phyloP scores from a whole-genome alignment of 1,140 invertebrate species.

The Papilio glaucus region DNA sequence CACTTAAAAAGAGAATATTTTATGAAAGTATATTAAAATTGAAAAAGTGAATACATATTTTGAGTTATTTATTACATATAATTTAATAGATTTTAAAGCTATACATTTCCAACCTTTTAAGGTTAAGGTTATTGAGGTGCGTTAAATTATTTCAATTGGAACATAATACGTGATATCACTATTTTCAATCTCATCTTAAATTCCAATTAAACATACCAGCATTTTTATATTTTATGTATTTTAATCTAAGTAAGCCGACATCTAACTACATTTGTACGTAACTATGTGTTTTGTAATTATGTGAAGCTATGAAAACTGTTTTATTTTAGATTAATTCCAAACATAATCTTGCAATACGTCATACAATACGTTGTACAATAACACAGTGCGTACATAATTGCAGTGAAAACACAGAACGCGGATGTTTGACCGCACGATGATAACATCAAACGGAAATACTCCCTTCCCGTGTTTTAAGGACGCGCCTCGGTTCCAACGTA shows the following conservation, averaged over 20 bases:
- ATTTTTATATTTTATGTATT: too few species aligned
- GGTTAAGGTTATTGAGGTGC: not conserved
- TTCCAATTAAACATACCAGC: not conserved
- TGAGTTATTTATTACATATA: not conserved
- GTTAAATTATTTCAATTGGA: constrained; percentile 5
- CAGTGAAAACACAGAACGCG: constrained; percentile 14
- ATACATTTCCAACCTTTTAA: too few species aligned
- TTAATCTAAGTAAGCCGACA: too few species aligned
- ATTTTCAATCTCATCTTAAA: not conserved
- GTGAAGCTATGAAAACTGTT: too few species aligned
- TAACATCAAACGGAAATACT: constrained; percentile 27
- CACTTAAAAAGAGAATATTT: too few species aligned
- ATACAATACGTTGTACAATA: not conserved
- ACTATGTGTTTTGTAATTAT: too few species aligned
- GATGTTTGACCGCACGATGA: constrained; percentile 30
- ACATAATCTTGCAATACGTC: not conserved
- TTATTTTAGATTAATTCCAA: too few species aligned
- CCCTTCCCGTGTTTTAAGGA: constrained; percentile 36
- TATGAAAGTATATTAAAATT: too few species aligned
- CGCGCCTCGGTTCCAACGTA: constrained; percentile 17
- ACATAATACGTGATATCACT: not conserved
- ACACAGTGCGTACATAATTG: constrained; percentile 12
- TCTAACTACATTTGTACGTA: too few species aligned
- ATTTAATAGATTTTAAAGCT: too few species aligned
- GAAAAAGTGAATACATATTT: constrained; percentile 7